Evolutionary conservation across 2,113 vertebrate species (phyloP).

Genomic region (Pomatostomus ruficeps): DNA sequence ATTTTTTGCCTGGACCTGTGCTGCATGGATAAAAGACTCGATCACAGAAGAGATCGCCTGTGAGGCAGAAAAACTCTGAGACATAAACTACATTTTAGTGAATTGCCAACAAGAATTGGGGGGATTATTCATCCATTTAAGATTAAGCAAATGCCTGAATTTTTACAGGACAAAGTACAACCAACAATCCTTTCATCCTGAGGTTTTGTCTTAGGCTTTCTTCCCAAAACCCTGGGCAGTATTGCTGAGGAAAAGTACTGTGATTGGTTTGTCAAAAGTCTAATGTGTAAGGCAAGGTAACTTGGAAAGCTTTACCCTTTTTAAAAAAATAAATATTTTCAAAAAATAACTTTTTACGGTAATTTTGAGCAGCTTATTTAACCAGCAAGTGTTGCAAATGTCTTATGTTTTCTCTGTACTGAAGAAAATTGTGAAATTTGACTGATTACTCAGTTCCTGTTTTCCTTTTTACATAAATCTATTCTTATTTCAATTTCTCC

Average conservation of each 20-base stretch:
- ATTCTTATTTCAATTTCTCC: constrained; percentile 51
- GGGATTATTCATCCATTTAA: background rate
- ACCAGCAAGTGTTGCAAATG: constrained; percentile 13
- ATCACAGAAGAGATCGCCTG: background rate
- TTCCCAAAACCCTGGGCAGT: background rate
- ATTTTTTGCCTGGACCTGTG: background rate
- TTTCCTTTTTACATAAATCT: constrained; percentile 60
- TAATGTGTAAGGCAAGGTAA: background rate
- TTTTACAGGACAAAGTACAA: background rate
- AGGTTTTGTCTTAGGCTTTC: background rate
- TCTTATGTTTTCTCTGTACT: background rate
- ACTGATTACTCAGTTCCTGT: constrained; percentile 49
- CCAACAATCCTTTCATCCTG: background rate
- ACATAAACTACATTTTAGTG: background rate
- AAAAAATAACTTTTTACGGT: background rate
- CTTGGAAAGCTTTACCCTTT: background rate
- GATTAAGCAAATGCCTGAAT: background rate
- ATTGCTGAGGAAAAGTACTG: background rate
- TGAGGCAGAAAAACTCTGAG: background rate
- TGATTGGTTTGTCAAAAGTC: background rate
- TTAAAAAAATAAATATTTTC: background rate
- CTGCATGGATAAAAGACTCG: background rate
- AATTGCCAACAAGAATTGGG: background rate
- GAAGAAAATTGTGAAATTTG: constrained; percentile 56
- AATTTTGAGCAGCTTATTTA: background rate